A percentile compares a stretch with the other conserved stretches of the same genome.
Conservation (phyloP, 2,113 vertebrate species). For the Hucho hucho region DNA sequence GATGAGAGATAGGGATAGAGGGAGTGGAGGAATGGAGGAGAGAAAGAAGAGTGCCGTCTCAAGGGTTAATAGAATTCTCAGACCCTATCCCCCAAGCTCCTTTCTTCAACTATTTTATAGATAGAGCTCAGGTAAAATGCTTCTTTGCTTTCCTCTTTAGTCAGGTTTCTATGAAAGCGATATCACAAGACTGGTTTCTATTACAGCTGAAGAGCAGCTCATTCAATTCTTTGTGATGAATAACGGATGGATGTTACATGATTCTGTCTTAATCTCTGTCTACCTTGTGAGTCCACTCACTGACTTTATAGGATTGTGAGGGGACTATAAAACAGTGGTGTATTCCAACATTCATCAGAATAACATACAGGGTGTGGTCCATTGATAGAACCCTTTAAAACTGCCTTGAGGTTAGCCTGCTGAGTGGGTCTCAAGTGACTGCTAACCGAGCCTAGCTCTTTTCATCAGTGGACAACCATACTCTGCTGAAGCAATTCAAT, state of each 20-base stretch:
- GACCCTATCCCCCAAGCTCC: background rate
- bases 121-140: background rate
- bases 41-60: background rate
- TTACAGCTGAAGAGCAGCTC: background rate
- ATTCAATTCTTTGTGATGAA: background rate
- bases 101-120: background rate
- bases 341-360: background rate
- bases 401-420: background rate
- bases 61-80: slow-evolving; percentile 13
- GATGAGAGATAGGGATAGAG: background rate
- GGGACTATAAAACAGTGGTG: background rate
- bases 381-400: background rate
- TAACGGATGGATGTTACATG: background rate
- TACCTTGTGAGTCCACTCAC: background rate
- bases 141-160: background rate
- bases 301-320: background rate
- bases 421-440: background rate
- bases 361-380: background rate
- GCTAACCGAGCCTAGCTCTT: background rate
- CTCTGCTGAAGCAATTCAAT: too few species aligned
- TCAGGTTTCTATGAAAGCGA: background rate
- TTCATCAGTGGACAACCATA: background rate
- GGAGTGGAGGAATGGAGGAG: background rate
- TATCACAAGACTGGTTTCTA: background rate
- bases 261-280: background rate